A percentile compares a stretch with the other conserved stretches of the same genome.
Conservation (phyloP, 2,888 invertebrate species). For the Drosophila rellima region DNA sequence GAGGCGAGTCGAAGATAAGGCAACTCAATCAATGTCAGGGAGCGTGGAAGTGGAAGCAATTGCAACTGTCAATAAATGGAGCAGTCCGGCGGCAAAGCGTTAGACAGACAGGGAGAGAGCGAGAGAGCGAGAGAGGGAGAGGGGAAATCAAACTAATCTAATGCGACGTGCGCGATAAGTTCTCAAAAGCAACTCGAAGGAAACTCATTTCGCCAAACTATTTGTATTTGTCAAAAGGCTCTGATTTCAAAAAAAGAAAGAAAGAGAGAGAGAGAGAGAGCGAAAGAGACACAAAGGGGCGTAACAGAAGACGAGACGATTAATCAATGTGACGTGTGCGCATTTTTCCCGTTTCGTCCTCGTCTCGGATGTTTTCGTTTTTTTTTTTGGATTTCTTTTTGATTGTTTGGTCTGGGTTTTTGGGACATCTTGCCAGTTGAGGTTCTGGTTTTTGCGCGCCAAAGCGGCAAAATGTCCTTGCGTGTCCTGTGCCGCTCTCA, state of each 20-base stretch:
- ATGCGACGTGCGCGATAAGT: conserved; percentile 64
- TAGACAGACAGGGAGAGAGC: not conserved
- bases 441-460: conserved; percentile 61
- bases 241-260: conserved; percentile 47
- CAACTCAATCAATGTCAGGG: conserved; percentile 73
- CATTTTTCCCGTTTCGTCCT: conserved; percentile 50
- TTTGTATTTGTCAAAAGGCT: conserved; percentile 77
- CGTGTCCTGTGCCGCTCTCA: conserved; percentile 20
- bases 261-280: not conserved
- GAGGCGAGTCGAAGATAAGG: conserved; percentile 13
- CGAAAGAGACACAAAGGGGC: conserved; percentile 10
- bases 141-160: conserved; percentile 54
- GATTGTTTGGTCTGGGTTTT: conserved; percentile 17
- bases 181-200: conserved; percentile 20
- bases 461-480: conserved; percentile 36
- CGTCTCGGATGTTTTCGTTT: conserved; percentile 12
- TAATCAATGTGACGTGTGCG: conserved; percentile 79
- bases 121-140: not conserved
- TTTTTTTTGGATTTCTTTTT: not conserved
- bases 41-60: conserved; percentile 45
- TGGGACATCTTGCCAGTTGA: conserved; percentile 62
- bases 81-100: conserved; percentile 36
- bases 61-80: conserved; percentile 77
- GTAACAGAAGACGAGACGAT: conserved; percentile 64
- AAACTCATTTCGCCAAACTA: conserved; percentile 56